Evolutionary conservation across 2,113 vertebrate genomes (phyloP).

Genomic region (Gnathonemus longibarbis): DNA sequence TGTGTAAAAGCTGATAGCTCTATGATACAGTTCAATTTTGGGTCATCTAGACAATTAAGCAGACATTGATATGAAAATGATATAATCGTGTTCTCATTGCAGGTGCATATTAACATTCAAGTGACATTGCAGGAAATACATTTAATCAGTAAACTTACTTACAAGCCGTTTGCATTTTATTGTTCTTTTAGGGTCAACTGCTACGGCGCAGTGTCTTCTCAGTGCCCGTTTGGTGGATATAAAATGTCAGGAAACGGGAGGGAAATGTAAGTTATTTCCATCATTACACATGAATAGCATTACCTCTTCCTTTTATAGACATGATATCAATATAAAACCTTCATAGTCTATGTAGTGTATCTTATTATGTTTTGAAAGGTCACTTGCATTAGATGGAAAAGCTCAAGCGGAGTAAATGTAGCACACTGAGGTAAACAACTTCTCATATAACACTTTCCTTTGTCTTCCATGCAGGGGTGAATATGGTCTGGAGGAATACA

Average conservation of each 20-base stretch:
- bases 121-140: neutral
- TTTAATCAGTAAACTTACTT: neutral
- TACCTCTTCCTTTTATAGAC: neutral
- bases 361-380: neutral
- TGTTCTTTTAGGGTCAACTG: slow-evolving; percentile 73
- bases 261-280: slow-evolving; percentile 70
- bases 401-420: neutral
- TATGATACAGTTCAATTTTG: neutral
- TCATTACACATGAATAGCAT: neutral
- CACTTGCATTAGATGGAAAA: neutral
- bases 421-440: neutral
- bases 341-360: neutral
- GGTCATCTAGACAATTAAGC: neutral
- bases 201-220: slow-evolving; percentile 65
- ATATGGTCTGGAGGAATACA: slow-evolving; percentile 78
- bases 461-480: slow-evolving; percentile 63
- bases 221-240: slow-evolving; percentile 79
- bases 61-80: neutral
- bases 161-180: neutral
- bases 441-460: neutral
- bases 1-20: neutral
- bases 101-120: neutral
- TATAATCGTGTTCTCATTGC: neutral
- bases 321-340: neutral
- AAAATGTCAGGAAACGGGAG: slow-evolving; percentile 89